These are phyloP conservation scores for Hyposmocoma kahamanoa DNA, from an alignment of 1,140 invertebrate genomes.

Conservation along the genomic window DNA sequence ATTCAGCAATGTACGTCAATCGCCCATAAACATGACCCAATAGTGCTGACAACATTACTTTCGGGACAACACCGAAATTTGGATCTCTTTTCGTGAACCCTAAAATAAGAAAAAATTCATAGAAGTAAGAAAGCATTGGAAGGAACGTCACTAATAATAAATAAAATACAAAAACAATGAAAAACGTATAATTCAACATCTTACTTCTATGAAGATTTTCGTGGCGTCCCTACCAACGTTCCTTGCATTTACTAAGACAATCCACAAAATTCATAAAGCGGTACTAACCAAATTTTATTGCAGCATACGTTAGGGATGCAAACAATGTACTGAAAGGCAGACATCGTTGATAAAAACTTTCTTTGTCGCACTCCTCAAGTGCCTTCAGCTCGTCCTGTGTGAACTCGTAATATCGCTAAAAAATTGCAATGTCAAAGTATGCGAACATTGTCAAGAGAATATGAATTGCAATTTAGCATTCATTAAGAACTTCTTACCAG, in stretches of 20 bases:
- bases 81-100: constrained; percentile 36
- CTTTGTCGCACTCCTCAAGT: constrained; percentile 60
- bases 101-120: constrained; percentile 63
- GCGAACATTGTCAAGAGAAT: too few species aligned
- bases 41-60: constrained; percentile 32
- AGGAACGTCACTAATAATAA: constrained; percentile 29
- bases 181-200: constrained; percentile 8
- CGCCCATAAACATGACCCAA: constrained; percentile 43
- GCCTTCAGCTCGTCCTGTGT: constrained; percentile 55
- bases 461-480: too few species aligned
- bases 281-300: constrained; percentile 42
- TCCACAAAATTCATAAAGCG: not conserved
- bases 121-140: constrained; percentile 51
- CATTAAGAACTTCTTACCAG: too few species aligned
- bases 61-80: constrained; percentile 48
- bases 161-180: not conserved
- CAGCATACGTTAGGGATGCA: constrained; percentile 42
- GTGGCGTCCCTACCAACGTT: constrained; percentile 28
- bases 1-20: constrained; percentile 33
- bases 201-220: constrained; percentile 66
- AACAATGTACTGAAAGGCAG: constrained; percentile 50
- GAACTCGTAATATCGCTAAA: constrained; percentile 61
- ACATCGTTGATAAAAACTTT: constrained; percentile 60
- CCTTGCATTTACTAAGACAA: not conserved
- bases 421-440: too few species aligned